Evolutionary conservation across 2,113 vertebrate species (phyloP).

Genomic region (Acrocephalus arundinaceus): DNA sequence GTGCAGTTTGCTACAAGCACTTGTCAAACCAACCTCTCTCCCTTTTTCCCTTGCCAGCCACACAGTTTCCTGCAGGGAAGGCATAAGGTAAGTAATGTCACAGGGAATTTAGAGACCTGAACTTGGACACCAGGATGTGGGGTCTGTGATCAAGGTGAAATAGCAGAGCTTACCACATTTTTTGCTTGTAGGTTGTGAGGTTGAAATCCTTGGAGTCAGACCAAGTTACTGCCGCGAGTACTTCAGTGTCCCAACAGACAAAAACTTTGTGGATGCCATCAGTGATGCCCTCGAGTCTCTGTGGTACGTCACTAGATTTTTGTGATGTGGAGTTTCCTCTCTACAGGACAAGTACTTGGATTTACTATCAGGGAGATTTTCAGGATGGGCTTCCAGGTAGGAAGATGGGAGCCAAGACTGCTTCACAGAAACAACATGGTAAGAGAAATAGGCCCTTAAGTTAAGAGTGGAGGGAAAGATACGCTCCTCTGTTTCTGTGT

Average conservation of each 20-base stretch:
- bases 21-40: not conserved
- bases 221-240: constrained; percentile 88
- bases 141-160: not conserved
- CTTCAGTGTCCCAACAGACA: constrained; percentile 82
- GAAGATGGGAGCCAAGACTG: not conserved
- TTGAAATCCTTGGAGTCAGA: constrained; percentile 87
- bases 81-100: not conserved
- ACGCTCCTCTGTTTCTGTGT: not conserved
- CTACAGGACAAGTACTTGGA: not conserved
- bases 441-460: not conserved
- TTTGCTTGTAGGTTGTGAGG: constrained; percentile 87
- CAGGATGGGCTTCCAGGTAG: not conserved
- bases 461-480: not conserved
- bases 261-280: constrained; percentile 82
- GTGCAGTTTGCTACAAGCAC: not conserved
- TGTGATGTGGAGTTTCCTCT: not conserved
- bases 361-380: not conserved
- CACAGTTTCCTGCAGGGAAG: not conserved
- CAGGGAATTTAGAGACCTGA: not conserved
- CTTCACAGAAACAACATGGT: fast-evolving
- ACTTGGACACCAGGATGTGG: not conserved
- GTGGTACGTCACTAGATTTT: constrained; percentile 70
- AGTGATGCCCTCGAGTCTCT: constrained; percentile 79
- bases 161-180: not conserved
- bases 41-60: not conserved